A percentile compares a stretch with the other conserved stretches of the same genome.
These are phyloP conservation scores for Mus pahari DNA, from an alignment of 2,113 vertebrate species.

Conservation along the genomic window DNA sequence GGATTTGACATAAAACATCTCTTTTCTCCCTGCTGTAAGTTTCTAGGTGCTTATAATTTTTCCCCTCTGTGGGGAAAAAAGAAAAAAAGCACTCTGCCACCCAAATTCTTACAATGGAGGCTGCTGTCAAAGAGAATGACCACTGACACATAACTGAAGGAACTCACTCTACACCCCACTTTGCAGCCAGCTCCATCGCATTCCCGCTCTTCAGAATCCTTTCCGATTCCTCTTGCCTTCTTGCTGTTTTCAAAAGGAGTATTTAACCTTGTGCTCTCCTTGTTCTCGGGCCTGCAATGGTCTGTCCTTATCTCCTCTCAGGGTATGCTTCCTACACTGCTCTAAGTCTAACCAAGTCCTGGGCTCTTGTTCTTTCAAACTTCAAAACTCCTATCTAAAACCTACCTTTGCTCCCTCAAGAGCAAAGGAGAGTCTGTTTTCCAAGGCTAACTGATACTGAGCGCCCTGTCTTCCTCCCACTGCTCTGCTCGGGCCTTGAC, in stretches of 20 bases:
- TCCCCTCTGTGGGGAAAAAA: neutral
- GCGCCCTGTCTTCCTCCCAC: neutral
- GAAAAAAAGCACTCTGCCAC: neutral
- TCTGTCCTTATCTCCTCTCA: neutral
- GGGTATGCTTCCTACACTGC: neutral
- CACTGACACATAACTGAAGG: neutral
- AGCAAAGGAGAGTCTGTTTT: constrained; percentile 8
- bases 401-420: neutral
- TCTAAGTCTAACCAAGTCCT: neutral
- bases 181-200: neutral
- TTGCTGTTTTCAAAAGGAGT: neutral
- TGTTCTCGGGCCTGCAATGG: neutral
- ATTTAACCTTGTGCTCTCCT: neutral
- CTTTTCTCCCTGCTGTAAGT: neutral
- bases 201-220: neutral
- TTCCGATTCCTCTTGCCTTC: neutral
- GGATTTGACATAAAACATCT: constrained; percentile 13
- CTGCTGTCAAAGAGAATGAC: neutral
- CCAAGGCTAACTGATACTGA: constrained; percentile 19
- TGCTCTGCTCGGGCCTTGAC: neutral
- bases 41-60: neutral
- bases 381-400: constrained; percentile 21
- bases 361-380: neutral
- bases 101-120: neutral
- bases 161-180: neutral